Evolutionary conservation across 2,888 invertebrate species (phyloP), one percentile per base, ranked within the genome.

Genomic region (Odontocerum albicorne): DNA sequence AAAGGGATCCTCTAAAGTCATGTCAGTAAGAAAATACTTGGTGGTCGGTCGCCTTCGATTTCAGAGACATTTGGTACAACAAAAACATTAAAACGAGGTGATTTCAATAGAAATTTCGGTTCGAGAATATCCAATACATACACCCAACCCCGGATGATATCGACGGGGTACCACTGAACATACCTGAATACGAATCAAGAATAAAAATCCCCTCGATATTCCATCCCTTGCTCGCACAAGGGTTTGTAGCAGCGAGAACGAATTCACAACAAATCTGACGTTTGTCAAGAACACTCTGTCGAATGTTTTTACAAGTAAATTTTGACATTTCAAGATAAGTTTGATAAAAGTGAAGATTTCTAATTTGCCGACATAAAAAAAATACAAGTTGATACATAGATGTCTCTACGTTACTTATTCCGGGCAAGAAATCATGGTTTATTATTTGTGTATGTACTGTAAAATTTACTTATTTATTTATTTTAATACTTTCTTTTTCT

Each of bases 1-100:
- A 83, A 96, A 96, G 64, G 96, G 96, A 82, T 96, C 96, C 83
- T 96, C 96, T 79, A 96, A 85, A 85, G 95, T 93, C 96, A 96
- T 96, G 86, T 85, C 90, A 86, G 79, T 79, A 69, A 74, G 70
- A 67, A 73, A 66, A 67, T 19, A 31, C 21, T 40, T 19, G 38
- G 16, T 47, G 50, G 50, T 47, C 19, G 17, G 27, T 46, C 44
- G 50, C 56, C 56, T 35, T 45, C 22, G 36, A 35, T 21, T 51
- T 44, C 35, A 50, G 38, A 56, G 27, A 44, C 56, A 56, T 56
- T 51, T 56, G 56, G 50, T 36, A 33, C 15, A 51, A 44, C 46
- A 45, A 46, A 46, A 51, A 46, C 56, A 51, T 54, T 22, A 51
- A 56, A 45, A 46, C 42, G 19, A 8, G 39, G 49, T 31, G 43